These are phyloP conservation scores for Trisateles emortualis DNA, from an alignment of 2,888 invertebrate genomes.

Conservation along the genomic window DNA sequence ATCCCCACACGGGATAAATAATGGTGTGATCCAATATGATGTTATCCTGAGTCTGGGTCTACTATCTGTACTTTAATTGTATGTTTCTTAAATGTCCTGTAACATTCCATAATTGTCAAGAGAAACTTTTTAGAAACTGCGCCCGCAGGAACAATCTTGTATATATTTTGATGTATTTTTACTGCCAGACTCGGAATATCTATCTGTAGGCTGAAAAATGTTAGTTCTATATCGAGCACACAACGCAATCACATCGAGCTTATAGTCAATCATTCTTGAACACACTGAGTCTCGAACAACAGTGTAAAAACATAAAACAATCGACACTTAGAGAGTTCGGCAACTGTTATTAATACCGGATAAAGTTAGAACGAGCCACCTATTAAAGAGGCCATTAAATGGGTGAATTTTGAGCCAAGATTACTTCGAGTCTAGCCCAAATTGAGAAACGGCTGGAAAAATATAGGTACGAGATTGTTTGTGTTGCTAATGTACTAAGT, in stretches of 20 bases:
- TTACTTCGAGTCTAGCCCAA: conserved; percentile 25
- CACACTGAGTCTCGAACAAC: conserved; percentile 11
- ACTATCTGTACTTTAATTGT: no score
- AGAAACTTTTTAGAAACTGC: no score
- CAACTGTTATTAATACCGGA: conserved; percentile 52
- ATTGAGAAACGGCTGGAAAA: conserved; percentile 15
- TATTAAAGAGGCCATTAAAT: conserved; percentile 54
- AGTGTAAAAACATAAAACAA: conserved; percentile 48
- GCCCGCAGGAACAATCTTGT: no score
- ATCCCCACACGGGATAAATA: no score
- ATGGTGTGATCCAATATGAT: no score
- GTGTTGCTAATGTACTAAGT: neutral
- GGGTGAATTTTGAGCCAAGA: conserved; percentile 30
- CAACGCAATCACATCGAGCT: neutral
- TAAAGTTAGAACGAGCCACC: conserved; percentile 53
- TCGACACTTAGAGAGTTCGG: conserved; percentile 38
- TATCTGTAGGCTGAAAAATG: no score
- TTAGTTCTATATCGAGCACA: no score
- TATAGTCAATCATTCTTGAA: neutral
- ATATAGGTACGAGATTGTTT: neutral
- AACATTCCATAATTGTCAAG: no score
- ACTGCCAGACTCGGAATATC: no score
- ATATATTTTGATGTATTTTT: no score
- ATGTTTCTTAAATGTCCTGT: no score
- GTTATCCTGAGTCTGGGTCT: no score